These are phyloP conservation scores for Diarsia dahlii DNA, from an alignment of 2,888 invertebrate species.

Conservation along the genomic window DNA sequence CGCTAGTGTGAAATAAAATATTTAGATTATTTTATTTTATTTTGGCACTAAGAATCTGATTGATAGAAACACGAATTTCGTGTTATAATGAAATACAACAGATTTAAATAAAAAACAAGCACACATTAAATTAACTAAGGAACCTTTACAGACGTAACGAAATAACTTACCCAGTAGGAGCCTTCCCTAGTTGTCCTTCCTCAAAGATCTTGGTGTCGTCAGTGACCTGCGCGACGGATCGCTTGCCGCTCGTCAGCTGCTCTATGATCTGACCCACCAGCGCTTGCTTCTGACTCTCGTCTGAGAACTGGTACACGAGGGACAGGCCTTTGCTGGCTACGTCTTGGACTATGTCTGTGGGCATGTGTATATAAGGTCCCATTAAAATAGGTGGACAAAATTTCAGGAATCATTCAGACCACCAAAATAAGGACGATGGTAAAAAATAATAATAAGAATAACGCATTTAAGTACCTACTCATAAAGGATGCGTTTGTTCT, in stretches of 20 bases:
- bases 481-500: too few species aligned
- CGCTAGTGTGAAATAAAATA: too few species aligned
- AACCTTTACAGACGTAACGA: background rate
- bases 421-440: too few species aligned
- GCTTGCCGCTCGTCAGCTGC: constrained; percentile 95
- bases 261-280: constrained; percentile 95
- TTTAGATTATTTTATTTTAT: too few species aligned
- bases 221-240: constrained; percentile 93
- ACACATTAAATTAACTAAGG: background rate
- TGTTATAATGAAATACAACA: too few species aligned
- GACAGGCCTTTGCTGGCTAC: constrained; percentile 97
- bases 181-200: constrained; percentile 96
- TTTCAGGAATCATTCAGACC: too few species aligned
- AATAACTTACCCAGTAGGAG: constrained; percentile 94
- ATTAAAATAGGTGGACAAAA: too few species aligned
- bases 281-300: constrained; percentile 92
- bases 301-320: constrained; percentile 96
- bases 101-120: background rate
- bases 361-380: too few species aligned
- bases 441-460: too few species aligned
- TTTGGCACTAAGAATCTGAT: too few species aligned
- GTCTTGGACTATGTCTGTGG: constrained; percentile 97
- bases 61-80: too few species aligned
- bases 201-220: constrained; percentile 96
- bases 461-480: too few species aligned